Conservation (phyloP, 2,113 vertebrate species). For the Spermophilus dauricus region DNA sequence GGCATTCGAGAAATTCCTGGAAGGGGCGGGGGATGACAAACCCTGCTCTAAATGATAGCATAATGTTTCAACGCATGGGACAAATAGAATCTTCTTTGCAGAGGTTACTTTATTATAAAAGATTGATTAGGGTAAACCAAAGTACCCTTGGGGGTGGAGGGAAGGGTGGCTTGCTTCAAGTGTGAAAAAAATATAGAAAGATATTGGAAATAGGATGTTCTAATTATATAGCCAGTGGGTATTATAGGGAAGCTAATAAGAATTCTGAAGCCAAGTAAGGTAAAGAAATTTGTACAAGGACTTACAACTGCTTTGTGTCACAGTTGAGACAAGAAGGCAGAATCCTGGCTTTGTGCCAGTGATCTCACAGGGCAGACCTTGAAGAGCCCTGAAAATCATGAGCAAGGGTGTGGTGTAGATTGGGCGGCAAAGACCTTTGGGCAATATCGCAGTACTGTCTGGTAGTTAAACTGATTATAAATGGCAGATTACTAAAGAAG, state of each 20-base stretch:
- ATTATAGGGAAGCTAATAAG: neutral
- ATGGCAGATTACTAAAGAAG: neutral
- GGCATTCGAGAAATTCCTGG: neutral
- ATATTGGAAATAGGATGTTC: neutral
- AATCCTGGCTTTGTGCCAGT: neutral
- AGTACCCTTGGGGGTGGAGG: neutral
- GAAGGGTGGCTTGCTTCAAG: neutral
- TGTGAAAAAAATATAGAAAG: neutral
- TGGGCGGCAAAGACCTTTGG: neutral
- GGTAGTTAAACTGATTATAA: neutral
- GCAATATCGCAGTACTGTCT: neutral
- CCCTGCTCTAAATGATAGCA: neutral
- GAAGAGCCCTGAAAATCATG: neutral
- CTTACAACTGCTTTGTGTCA: neutral
- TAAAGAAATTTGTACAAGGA: neutral
- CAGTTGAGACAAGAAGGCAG: neutral
- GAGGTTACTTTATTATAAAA: neutral
- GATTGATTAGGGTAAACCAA: neutral
- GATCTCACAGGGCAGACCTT: neutral
- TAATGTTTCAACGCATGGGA: neutral
- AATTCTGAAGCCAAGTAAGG: neutral
- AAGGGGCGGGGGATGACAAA: neutral
- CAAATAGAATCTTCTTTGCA: neutral
- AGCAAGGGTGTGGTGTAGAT: neutral
- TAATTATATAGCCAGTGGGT: neutral